Percentiles rank a stretch among this genome's conserved stretches.
Evolutionary conservation across 2,888 invertebrate genomes (phyloP).

Genomic region (Achlya flavicornis): DNA sequence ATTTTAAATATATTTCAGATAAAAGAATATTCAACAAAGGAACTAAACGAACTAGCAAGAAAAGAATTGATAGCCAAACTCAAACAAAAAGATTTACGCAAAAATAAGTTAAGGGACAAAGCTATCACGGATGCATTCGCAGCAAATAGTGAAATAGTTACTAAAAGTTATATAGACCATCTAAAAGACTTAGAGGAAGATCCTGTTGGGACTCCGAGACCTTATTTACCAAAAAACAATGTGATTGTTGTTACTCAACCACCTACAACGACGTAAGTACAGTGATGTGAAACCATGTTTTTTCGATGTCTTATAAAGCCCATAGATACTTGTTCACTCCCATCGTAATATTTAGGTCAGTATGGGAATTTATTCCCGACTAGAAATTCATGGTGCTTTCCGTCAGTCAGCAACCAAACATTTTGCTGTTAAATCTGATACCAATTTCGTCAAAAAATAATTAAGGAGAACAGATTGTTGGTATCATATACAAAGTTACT

Average conservation of each 20-base stretch:
- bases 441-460: too few species aligned
- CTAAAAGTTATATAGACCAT: slow-evolving; percentile 53
- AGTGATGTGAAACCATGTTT: too few species aligned
- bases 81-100: slow-evolving; percentile 52
- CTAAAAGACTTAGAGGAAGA: slow-evolving; percentile 73
- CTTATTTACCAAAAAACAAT: slow-evolving; percentile 61
- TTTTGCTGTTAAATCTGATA: too few species aligned
- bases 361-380: background rate
- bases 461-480: too few species aligned
- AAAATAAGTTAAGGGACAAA: slow-evolving; percentile 45
- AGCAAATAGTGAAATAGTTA: slow-evolving; percentile 36
- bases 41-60: slow-evolving; percentile 68
- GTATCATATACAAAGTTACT: too few species aligned
- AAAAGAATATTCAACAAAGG: slow-evolving; percentile 73
- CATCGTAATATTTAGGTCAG: too few species aligned
- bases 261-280: slow-evolving; percentile 53
- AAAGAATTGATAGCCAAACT: slow-evolving; percentile 58
- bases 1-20: slow-evolving; percentile 50
- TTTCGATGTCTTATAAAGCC: too few species aligned
- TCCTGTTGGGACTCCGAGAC: slow-evolving; percentile 64
- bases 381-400: background rate
- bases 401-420: background rate
- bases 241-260: slow-evolving; percentile 65
- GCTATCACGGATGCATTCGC: slow-evolving; percentile 34
- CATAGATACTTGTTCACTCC: too few species aligned